phyloP scores from a whole-genome alignment of 2,113 vertebrate genomes.

The Solenodon paradoxus region DNA sequence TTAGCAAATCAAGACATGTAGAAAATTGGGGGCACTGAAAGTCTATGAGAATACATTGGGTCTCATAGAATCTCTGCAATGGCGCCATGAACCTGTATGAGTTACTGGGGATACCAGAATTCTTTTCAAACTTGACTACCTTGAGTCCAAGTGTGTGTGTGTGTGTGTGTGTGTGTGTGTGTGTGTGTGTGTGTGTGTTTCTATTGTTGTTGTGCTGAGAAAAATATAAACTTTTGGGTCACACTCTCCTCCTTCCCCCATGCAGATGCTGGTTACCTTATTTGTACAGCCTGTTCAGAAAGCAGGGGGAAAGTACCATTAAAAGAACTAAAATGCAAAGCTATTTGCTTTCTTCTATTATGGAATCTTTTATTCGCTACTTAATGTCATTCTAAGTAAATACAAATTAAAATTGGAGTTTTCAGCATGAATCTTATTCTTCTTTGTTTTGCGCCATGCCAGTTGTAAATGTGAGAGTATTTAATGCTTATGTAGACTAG shows the following conservation, averaged over 20 bases:
- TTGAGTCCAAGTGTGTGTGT: not conserved
- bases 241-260: not conserved
- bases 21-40: not conserved
- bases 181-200: too few species aligned
- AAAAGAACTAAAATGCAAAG: not conserved
- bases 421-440: not conserved
- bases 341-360: not conserved
- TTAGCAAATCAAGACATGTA: not conserved
- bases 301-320: not conserved
- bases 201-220: not conserved
- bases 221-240: not conserved
- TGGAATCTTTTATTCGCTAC: not conserved
- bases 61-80: not conserved
- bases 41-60: not conserved
- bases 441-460: not conserved
- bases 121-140: not conserved
- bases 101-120: not conserved
- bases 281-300: not conserved
- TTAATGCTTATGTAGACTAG: too few species aligned
- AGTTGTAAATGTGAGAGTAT: not conserved
- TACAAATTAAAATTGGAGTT: not conserved
- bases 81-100: not conserved
- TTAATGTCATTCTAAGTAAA: too few species aligned
- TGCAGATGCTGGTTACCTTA: not conserved
- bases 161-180: too few species aligned